phyloP scores from a whole-genome alignment of 1,140 invertebrate genomes.

The Calycopis cecrops region DNA sequence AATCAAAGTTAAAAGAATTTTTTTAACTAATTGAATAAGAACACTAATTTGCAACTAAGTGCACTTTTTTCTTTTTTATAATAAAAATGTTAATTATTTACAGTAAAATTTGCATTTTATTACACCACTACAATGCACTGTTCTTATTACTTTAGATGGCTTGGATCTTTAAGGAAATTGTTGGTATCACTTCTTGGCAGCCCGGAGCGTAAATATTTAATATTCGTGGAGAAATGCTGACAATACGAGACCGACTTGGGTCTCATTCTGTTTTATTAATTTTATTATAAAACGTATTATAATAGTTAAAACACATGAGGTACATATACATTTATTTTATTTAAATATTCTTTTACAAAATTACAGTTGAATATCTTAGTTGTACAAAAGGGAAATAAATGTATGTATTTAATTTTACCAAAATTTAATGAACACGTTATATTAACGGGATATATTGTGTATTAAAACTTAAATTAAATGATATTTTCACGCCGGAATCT shows the following conservation, averaged over 20 bases:
- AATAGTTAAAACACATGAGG: too few relatives aligned
- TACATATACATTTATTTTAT: too few relatives aligned
- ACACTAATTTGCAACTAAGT: background rate
- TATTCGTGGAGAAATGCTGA: slow-evolving; percentile 9
- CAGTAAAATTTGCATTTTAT: slow-evolving; percentile 9
- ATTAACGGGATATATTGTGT: too few relatives aligned
- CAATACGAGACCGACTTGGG: slow-evolving; percentile 9
- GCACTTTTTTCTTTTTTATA: background rate
- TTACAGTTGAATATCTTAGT: too few relatives aligned
- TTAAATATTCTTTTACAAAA: too few relatives aligned
- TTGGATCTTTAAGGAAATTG: slow-evolving; percentile 8
- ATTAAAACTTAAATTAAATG: too few relatives aligned
- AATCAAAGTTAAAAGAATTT: too few relatives aligned
- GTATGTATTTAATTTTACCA: too few relatives aligned
- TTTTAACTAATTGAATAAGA: too few relatives aligned
- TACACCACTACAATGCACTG: slow-evolving; percentile 6
- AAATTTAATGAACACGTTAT: too few relatives aligned
- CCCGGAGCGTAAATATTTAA: slow-evolving; percentile 10
- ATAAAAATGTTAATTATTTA: slow-evolving; percentile 9
- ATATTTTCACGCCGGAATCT: too few relatives aligned
- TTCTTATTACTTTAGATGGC: slow-evolving; percentile 20
- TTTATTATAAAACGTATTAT: background rate
- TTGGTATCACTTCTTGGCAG: slow-evolving; percentile 11
- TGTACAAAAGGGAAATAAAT: too few relatives aligned
- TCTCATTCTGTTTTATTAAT: slow-evolving; percentile 8